Evolutionary conservation across 2,888 invertebrate species (phyloP).

Genomic region (Myopa testacea): DNA sequence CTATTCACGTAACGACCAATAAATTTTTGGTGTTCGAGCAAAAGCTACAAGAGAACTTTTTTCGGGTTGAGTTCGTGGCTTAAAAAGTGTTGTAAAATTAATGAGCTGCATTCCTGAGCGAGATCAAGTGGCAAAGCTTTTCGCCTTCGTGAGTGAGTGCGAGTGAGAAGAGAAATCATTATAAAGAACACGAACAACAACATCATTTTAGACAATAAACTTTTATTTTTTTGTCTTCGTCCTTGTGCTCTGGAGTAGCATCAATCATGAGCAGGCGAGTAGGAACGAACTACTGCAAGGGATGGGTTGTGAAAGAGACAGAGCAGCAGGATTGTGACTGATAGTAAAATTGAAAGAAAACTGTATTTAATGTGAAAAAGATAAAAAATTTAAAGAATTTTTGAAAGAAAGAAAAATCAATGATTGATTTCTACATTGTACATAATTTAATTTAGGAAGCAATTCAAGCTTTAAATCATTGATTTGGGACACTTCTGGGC

Average conservation of each 20-base stretch:
- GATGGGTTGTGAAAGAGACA: too few relatives aligned
- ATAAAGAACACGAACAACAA: neutral
- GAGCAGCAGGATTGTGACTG: too few relatives aligned
- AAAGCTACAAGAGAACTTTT: neutral
- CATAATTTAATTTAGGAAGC: too few relatives aligned
- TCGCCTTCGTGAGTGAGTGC: neutral
- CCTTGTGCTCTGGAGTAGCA: neutral
- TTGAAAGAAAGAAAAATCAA: too few relatives aligned
- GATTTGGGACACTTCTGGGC: too few relatives aligned
- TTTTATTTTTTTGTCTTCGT: neutral
- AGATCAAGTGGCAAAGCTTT: slow-evolving; percentile 14
- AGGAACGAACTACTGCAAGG: too few relatives aligned
- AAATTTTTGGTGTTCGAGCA: slow-evolving; percentile 8
- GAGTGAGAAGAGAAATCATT: neutral
- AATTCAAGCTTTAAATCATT: too few relatives aligned
- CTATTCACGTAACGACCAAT: slow-evolving; percentile 18
- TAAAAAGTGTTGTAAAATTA: slow-evolving; percentile 25
- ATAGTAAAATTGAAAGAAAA: too few relatives aligned
- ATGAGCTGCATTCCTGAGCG: slow-evolving; percentile 19
- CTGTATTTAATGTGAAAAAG: too few relatives aligned
- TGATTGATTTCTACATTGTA: too few relatives aligned
- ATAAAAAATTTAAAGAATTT: too few relatives aligned
- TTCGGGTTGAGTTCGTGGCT: neutral
- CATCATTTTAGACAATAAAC: neutral
- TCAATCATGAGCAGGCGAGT: too few relatives aligned